A percentile compares a stretch with the other conserved stretches of the same genome.
phyloP scores from a whole-genome alignment of 1,140 invertebrate genomes.

The Leptinotarsa undecemlineata region DNA sequence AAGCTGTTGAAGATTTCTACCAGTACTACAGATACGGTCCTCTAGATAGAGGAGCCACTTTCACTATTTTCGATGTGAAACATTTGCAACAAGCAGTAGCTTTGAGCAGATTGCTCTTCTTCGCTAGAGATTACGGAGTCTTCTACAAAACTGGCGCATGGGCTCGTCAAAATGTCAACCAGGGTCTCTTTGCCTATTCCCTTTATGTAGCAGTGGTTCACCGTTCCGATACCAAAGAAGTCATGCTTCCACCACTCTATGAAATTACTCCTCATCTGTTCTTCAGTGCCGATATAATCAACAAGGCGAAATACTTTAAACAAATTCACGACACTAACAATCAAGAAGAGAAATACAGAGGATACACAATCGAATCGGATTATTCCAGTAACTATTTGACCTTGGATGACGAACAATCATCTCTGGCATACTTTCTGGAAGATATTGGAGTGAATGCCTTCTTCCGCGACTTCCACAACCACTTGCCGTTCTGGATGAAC shows the following conservation, averaged over 20 bases:
- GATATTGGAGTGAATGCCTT: slow-evolving; percentile 69
- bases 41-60: slow-evolving; percentile 52
- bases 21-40: slow-evolving; percentile 52
- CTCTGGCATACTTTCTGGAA: slow-evolving; percentile 72
- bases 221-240: slow-evolving; percentile 62
- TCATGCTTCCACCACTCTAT: slow-evolving; percentile 66
- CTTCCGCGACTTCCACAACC: slow-evolving; percentile 67
- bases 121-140: slow-evolving; percentile 65
- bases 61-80: slow-evolving; percentile 57
- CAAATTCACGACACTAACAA: slow-evolving; percentile 46
- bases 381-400: slow-evolving; percentile 59
- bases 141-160: slow-evolving; percentile 69
- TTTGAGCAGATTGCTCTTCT: slow-evolving; percentile 64
- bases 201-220: slow-evolving; percentile 65
- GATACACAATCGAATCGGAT: slow-evolving; percentile 59
- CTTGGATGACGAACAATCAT: slow-evolving; percentile 44
- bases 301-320: slow-evolving; percentile 62
- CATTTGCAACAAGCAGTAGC: slow-evolving; percentile 61
- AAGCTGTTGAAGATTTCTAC: slow-evolving; percentile 58
- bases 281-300: slow-evolving; percentile 62
- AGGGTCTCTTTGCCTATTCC: slow-evolving; percentile 65
- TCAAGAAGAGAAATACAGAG: slow-evolving; percentile 44
- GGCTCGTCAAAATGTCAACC: slow-evolving; percentile 66
- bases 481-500: slow-evolving; percentile 66
- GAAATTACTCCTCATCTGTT: slow-evolving; percentile 68